Conservation (phyloP, 2,797 vertebrate species). For the Pelochelys cantorii region DNA sequence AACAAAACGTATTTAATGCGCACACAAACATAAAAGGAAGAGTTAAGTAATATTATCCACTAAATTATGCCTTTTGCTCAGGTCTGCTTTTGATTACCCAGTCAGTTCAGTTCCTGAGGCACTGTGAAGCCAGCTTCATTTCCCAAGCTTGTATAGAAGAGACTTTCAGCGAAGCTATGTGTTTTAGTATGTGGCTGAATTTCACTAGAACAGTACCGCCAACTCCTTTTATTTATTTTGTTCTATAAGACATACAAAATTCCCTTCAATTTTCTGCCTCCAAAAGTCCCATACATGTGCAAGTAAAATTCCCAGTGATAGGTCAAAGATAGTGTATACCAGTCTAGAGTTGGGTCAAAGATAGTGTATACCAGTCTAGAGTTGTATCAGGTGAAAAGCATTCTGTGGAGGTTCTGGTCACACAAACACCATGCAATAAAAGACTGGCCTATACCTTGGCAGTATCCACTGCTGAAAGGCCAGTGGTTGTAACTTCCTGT, state of each 20-base stretch:
- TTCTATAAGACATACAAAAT: neutral
- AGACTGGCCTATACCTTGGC: neutral
- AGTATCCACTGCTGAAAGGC: neutral
- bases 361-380: too few species aligned
- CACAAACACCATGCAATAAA: neutral
- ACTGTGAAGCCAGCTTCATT: neutral
- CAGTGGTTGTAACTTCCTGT: neutral
- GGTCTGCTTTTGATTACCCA: neutral
- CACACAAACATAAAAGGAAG: neutral
- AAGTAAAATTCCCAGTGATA: neutral
- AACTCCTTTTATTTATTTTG: neutral
- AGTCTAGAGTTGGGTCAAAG: neutral
- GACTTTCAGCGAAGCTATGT: neutral
- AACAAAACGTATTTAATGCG: neutral
- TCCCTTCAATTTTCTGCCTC: neutral
- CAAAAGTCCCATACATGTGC: neutral
- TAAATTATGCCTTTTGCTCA: neutral
- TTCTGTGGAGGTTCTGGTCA: neutral
- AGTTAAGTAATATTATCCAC: neutral
- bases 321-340: neutral
- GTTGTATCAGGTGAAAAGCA: neutral
- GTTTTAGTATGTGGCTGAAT: neutral
- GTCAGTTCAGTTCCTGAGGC: neutral
- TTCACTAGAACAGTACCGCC: neutral
- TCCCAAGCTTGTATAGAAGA: neutral